Percentiles rank a stretch among this genome's conserved stretches.
These are phyloP conservation scores for Tarsius wallacei DNA, from an alignment of 2,797 vertebrate species.

Conservation along the genomic window DNA sequence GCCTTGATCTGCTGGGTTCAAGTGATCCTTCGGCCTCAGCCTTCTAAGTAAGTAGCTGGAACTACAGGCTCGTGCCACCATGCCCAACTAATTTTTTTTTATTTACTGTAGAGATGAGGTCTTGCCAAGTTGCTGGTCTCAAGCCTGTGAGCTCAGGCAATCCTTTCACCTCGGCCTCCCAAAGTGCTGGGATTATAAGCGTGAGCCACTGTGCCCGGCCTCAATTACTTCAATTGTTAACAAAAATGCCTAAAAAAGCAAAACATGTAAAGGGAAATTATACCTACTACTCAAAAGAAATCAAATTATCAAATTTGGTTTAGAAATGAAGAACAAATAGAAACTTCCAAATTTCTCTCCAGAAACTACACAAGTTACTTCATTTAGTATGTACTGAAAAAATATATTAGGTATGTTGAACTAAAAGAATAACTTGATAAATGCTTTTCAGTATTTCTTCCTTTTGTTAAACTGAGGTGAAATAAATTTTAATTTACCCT, in stretches of 20 bases:
- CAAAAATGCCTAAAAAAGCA: constrained; percentile 65
- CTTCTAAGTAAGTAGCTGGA: background rate
- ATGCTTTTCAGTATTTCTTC: constrained; percentile 3
- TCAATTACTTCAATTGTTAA: constrained; percentile 52
- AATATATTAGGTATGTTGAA: background rate
- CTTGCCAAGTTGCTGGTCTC: background rate
- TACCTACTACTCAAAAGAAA: constrained; percentile 43
- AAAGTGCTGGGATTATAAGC: background rate
- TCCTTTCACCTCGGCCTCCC: background rate
- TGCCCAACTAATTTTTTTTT: background rate
- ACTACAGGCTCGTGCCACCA: background rate
- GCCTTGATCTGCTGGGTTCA: background rate
- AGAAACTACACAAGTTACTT: constrained; percentile 60
- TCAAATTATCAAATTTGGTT: constrained; percentile 51
- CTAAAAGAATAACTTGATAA: background rate
- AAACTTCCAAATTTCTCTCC: constrained; percentile 48
- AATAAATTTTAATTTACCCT: constrained; percentile 45
- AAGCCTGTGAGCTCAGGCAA: background rate
- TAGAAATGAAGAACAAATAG: constrained; percentile 62
- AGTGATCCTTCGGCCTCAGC: background rate
- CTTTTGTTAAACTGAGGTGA: background rate
- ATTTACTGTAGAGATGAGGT: background rate
- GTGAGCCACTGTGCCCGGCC: background rate
- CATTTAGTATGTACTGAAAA: constrained; percentile 18
- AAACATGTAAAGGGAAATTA: constrained; percentile 52